phyloP scores from a whole-genome alignment of 2,113 vertebrate genomes.

The Gnathonemus longibarbis region DNA sequence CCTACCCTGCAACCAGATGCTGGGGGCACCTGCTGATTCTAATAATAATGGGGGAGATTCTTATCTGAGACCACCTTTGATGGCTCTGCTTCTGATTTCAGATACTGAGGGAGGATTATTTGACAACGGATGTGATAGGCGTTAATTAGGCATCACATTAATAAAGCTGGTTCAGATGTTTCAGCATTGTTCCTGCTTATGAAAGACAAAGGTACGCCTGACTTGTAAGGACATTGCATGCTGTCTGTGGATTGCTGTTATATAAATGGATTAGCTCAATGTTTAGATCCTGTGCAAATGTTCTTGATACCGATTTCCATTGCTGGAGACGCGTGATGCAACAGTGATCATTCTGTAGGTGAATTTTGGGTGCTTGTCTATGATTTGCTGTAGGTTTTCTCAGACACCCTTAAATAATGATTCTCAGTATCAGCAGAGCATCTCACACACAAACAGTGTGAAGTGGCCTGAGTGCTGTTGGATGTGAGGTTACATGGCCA shows the following conservation, averaged over 20 bases:
- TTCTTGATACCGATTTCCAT: neutral
- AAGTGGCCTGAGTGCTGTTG: constrained; percentile 10
- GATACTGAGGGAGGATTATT: neutral
- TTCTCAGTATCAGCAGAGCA: constrained; percentile 8
- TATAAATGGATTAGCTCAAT: neutral
- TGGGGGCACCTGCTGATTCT: constrained; percentile 45
- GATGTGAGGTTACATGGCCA: constrained; percentile 14
- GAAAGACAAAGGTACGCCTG: neutral
- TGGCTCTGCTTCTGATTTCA: neutral
- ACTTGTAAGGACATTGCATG: neutral
- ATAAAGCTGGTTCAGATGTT: constrained; percentile 1
- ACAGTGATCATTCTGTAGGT: neutral
- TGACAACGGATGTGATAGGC: neutral
- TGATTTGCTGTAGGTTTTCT: neutral
- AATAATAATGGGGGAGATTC: constrained; percentile 68
- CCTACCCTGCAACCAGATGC: constrained; percentile 73
- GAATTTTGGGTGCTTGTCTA: neutral
- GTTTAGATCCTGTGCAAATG: constrained; percentile 1
- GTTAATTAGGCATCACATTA: constrained; percentile 14
- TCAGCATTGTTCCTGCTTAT: neutral
- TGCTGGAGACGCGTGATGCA: neutral
- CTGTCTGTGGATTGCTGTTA: neutral
- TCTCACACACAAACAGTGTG: neutral
- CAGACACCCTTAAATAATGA: constrained; percentile 10
- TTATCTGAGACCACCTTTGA: constrained; percentile 55